These are phyloP conservation scores for Mustela lutreola DNA, from an alignment of 2,113 vertebrate species.

Conservation along the genomic window DNA sequence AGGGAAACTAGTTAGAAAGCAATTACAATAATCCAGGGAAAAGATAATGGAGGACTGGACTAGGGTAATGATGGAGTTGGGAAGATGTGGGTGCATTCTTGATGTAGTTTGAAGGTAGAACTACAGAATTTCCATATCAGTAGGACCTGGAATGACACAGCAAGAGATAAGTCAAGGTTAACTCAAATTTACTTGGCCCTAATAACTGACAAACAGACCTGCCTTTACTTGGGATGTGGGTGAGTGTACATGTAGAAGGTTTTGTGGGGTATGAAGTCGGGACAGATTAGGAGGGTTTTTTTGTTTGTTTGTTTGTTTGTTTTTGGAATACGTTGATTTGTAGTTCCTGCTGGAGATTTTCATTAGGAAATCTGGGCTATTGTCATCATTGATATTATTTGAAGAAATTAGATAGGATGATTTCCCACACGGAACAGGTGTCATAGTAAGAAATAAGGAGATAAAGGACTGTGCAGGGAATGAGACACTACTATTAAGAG, in stretches of 20 bases:
- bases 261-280: not conserved
- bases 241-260: not conserved
- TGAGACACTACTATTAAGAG: not conserved
- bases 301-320: too few relatives aligned
- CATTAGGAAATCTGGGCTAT: not conserved
- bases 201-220: not conserved
- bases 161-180: not conserved
- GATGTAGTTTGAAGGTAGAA: not conserved
- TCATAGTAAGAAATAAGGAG: not conserved
- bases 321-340: not conserved
- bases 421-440: not conserved
- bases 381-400: not conserved
- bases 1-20: not conserved
- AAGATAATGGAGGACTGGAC: not conserved
- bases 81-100: not conserved
- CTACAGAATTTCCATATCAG: not conserved
- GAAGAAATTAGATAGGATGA: not conserved
- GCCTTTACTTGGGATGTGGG: not conserved
- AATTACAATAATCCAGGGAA: not conserved
- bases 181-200: not conserved
- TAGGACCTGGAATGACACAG: not conserved
- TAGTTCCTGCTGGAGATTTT: not conserved
- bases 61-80: not conserved
- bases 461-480: not conserved
- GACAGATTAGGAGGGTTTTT: not conserved